Evolutionary conservation across 2,888 invertebrate genomes (phyloP).

Genomic region (Eugnorisma glareosa): DNA sequence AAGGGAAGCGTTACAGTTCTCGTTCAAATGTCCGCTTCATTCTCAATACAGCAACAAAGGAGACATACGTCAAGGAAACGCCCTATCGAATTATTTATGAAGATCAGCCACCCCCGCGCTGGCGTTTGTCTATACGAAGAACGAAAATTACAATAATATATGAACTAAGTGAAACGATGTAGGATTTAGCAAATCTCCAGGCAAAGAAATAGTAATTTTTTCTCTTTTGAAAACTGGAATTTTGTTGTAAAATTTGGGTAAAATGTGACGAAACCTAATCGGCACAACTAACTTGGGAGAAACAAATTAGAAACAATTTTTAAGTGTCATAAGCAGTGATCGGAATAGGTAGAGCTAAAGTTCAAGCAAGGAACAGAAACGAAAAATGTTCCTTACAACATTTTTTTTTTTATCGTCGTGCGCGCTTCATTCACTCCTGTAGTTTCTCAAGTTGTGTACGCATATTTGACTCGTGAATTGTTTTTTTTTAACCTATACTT

Average conservation of each 20-base stretch:
- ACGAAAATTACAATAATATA: conserved; percentile 35
- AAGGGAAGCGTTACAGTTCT: neutral
- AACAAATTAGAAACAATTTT: neutral
- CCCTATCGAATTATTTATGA: conserved; percentile 76
- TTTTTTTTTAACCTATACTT: too few relatives aligned
- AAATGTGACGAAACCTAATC: neutral
- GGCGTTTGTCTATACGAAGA: conserved; percentile 65
- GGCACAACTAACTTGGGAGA: neutral
- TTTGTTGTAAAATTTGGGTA: neutral
- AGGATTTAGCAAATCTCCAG: conserved; percentile 74
- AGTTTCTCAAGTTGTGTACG: too few relatives aligned
- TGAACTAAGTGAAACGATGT: neutral
- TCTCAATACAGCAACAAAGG: conserved; percentile 51
- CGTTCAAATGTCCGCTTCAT: neutral
- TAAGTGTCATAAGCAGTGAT: too few relatives aligned
- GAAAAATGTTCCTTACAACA: too few relatives aligned
- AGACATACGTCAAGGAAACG: conserved; percentile 62
- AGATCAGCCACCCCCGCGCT: conserved; percentile 34
- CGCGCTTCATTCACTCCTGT: too few relatives aligned
- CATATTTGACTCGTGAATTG: too few relatives aligned
- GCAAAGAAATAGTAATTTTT: conserved; percentile 69
- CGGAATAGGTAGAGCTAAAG: too few relatives aligned
- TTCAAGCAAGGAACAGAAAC: too few relatives aligned
- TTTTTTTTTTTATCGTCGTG: too few relatives aligned
- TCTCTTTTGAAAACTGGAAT: conserved; percentile 27